These are phyloP conservation scores for Brachyptera risi DNA, from an alignment of 2,888 invertebrate species.

Conservation along the genomic window DNA sequence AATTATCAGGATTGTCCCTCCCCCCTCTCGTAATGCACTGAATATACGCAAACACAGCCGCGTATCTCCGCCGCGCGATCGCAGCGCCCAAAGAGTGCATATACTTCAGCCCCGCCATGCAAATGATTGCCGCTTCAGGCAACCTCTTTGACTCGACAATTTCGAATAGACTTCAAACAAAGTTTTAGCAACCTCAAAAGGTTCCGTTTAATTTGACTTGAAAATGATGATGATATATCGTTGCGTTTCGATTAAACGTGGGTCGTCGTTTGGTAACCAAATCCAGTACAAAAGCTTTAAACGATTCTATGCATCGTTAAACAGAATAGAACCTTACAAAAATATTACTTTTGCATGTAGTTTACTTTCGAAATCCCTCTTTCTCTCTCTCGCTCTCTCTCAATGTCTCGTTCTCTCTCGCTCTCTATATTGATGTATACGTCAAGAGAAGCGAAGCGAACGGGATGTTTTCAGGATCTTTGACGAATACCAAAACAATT, in stretches of 20 bases:
- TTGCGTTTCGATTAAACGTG: background rate
- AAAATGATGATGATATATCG: constrained; percentile 23
- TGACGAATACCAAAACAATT: too few relatives aligned
- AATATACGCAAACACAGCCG: too few relatives aligned
- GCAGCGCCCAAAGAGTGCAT: too few relatives aligned
- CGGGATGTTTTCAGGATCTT: background rate
- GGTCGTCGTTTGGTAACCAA: constrained; percentile 12
- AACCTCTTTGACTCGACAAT: background rate
- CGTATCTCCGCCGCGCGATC: too few relatives aligned
- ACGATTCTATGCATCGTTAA: background rate
- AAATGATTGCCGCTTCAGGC: background rate
- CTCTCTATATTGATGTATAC: too few relatives aligned
- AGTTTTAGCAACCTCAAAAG: constrained; percentile 30
- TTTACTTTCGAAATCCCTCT: background rate
- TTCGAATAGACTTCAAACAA: constrained; percentile 27
- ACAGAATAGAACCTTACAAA: background rate
- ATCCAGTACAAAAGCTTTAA: background rate
- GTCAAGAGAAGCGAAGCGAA: too few relatives aligned
- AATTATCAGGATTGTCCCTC: too few relatives aligned
- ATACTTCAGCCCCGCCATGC: background rate
- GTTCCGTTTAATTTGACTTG: constrained; percentile 31
- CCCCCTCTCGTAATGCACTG: too few relatives aligned
- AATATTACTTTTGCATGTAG: background rate
- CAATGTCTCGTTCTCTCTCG: too few relatives aligned
- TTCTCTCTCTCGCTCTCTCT: too few relatives aligned